Conservation (phyloP, 2,797 vertebrate species). For the Uromys caudimaculatus region DNA sequence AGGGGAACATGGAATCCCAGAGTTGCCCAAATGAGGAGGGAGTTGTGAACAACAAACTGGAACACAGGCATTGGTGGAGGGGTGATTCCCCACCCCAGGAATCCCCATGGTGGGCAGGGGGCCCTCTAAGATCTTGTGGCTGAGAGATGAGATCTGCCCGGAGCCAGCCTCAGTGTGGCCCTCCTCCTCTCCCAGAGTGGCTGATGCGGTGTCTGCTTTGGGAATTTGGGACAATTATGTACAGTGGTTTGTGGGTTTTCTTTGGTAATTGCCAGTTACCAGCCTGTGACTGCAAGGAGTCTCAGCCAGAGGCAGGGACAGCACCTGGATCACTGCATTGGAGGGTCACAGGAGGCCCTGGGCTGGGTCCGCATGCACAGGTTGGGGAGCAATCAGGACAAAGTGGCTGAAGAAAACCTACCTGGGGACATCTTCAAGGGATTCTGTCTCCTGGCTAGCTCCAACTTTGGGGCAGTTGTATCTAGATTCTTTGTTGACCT, state of each 20-base stretch:
- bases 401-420: not conserved
- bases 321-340: not conserved
- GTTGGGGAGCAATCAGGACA: not conserved
- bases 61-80: not conserved
- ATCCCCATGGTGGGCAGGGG: not conserved
- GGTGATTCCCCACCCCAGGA: not conserved
- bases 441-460: not conserved
- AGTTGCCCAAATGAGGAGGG: not conserved
- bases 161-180: not conserved
- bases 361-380: not conserved
- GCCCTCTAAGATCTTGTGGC: not conserved
- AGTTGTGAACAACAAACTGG: not conserved
- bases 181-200: slow-evolving; percentile 2
- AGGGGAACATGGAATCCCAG: not conserved
- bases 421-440: not conserved
- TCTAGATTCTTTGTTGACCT: slow-evolving; percentile 63
- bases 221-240: slow-evolving; percentile 76
- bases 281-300: not conserved
- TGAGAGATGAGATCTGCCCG: not conserved
- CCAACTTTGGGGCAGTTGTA: slow-evolving; percentile 68
- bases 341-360: not conserved
- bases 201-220: slow-evolving; percentile 58
- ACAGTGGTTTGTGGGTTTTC: slow-evolving; percentile 75
- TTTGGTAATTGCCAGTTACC: slow-evolving; percentile 67
- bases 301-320: not conserved